phyloP scores from a whole-genome alignment of 2,888 invertebrate genomes.

The Himalopsyche anomala region DNA sequence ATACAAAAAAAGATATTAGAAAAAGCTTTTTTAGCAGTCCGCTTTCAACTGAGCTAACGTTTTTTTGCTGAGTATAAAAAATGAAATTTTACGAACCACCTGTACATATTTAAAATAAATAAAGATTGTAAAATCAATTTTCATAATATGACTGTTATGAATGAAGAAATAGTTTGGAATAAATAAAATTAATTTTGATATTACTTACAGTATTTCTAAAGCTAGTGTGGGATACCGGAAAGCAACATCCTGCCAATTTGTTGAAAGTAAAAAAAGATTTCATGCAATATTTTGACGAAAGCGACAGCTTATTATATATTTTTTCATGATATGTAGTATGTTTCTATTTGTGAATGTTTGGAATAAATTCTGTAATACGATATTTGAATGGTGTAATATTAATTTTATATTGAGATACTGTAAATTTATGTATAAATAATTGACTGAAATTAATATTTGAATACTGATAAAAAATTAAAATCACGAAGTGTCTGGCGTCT shows the following conservation, averaged over 20 bases:
- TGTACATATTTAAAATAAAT: background rate
- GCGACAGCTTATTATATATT: background rate
- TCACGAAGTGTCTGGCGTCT: too few relatives aligned
- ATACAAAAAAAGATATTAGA: too few relatives aligned
- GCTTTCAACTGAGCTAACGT: too few relatives aligned
- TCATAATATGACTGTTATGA: background rate
- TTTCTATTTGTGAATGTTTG: background rate
- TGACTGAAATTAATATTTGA: too few relatives aligned
- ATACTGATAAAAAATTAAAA: too few relatives aligned
- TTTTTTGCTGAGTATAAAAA: background rate
- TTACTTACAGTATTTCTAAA: slow-evolving; percentile 41
- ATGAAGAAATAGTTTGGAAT: background rate
- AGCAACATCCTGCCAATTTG: slow-evolving; percentile 60
- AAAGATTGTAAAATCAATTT: background rate
- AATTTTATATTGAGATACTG: too few relatives aligned
- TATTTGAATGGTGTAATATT: too few relatives aligned
- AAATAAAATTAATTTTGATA: slow-evolving; percentile 33
- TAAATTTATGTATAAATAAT: too few relatives aligned
- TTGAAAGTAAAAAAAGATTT: background rate
- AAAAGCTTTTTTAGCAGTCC: too few relatives aligned
- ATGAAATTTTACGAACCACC: background rate
- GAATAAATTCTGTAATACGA: too few relatives aligned
- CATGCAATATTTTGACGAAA: slow-evolving; percentile 16
- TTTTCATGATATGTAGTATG: background rate
- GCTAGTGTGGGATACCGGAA: slow-evolving; percentile 63